phyloP scores from a whole-genome alignment of 2,888 invertebrate genomes.

The Apantesis nais region DNA sequence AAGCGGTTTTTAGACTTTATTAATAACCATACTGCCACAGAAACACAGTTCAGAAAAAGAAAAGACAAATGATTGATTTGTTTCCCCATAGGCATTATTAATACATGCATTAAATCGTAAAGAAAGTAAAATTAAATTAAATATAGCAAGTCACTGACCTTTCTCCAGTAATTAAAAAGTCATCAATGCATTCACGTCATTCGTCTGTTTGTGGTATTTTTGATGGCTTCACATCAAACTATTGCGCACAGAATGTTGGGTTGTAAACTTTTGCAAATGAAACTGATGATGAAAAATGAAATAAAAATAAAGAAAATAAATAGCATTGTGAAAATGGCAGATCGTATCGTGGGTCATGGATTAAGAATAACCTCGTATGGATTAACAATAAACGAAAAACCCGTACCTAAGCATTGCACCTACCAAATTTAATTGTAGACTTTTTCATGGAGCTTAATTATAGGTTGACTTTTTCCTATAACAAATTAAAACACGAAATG shows the following conservation, averaged over 20 bases:
- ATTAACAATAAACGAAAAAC: too few relatives aligned
- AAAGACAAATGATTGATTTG: background rate
- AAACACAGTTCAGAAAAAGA: background rate
- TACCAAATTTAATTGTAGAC: too few relatives aligned
- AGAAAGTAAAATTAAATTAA: slow-evolving; percentile 26
- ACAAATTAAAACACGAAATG: too few relatives aligned
- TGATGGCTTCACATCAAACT: slow-evolving; percentile 61
- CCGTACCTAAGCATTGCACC: background rate
- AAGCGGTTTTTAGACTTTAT: background rate
- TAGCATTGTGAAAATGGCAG: background rate
- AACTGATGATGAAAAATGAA: slow-evolving; percentile 45
- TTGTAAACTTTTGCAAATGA: slow-evolving; percentile 43
- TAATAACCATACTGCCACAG: background rate
- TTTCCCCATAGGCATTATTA: background rate
- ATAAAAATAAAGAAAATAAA: slow-evolving; percentile 24
- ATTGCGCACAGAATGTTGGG: slow-evolving; percentile 55
- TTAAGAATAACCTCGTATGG: background rate
- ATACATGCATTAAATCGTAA: slow-evolving; percentile 23
- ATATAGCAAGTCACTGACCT: slow-evolving; percentile 47
- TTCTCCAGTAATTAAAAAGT: slow-evolving; percentile 67
- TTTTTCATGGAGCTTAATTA: too few relatives aligned
- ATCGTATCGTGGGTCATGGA: background rate
- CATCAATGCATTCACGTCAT: slow-evolving; percentile 61
- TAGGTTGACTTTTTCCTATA: too few relatives aligned
- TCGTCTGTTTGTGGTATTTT: slow-evolving; percentile 60